Evolutionary conservation across 23 tunicate genomes (phyloP).

Genomic region (Phallusia fumigata): DNA sequence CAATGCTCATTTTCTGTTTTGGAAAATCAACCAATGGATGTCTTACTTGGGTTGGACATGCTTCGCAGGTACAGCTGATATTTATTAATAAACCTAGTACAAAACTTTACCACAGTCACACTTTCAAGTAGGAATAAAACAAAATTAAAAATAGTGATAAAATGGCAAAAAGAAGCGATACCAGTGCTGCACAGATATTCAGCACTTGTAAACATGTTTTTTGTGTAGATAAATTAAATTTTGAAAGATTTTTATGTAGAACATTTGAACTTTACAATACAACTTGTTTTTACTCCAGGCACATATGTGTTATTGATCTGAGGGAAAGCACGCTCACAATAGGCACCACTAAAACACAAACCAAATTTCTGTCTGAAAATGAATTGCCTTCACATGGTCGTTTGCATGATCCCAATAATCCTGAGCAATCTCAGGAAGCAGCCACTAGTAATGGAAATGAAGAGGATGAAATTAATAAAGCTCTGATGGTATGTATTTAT

Average conservation of each 20-base stretch:
- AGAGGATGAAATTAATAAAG: conserved; percentile 20
- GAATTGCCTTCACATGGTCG: conserved; percentile 73
- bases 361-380: conserved; percentile 66
- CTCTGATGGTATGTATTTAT: conserved; percentile 12
- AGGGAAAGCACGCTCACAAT: conserved; percentile 49
- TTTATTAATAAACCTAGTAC: no score
- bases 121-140: no score
- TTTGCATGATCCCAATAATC: conserved; percentile 51
- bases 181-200: no score
- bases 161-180: no score
- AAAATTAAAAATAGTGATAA: no score
- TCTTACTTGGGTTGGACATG: conserved; percentile 84
- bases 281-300: conserved; percentile 34
- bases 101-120: no score
- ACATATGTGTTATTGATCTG: conserved; percentile 89
- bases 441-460: not conserved
- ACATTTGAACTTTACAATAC: not conserved
- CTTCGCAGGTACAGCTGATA: conserved; percentile 89
- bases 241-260: no score
- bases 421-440: not conserved
- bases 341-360: conserved; percentile 58
- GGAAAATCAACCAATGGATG: conserved; percentile 86
- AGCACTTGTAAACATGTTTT: no score
- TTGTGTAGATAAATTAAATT: no score
- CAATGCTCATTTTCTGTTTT: conserved; percentile 84